Conservation (phyloP, 35 echinoderm and acorn worm genomes). For the Acanthaster planci region DNA sequence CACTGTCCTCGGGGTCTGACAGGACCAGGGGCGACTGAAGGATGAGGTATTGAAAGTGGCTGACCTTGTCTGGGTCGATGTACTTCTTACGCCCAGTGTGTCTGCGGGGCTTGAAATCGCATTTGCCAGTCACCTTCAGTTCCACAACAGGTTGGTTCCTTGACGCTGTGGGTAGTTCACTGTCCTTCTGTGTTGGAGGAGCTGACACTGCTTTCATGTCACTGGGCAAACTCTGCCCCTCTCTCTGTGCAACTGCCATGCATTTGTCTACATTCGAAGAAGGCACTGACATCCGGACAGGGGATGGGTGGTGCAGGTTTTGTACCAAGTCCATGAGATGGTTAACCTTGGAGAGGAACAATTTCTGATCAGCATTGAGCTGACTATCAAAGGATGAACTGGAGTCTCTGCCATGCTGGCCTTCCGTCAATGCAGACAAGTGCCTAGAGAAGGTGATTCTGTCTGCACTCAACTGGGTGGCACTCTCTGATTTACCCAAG, state of each 20-base stretch:
- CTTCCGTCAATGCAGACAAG: background rate
- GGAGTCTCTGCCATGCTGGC: background rate
- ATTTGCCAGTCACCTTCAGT: background rate
- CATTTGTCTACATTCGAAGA: background rate
- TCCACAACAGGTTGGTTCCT: background rate
- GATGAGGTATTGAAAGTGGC: slow-evolving; percentile 48
- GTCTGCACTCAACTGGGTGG: background rate
- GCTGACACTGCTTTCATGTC: background rate
- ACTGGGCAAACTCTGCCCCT: background rate
- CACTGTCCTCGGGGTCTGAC: slow-evolving; percentile 45
- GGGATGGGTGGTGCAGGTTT: background rate
- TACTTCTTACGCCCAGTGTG: background rate
- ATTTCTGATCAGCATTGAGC: slow-evolving; percentile 6
- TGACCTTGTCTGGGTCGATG: slow-evolving; percentile 44
- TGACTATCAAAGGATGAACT: background rate
- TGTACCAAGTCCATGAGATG: background rate
- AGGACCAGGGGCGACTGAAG: slow-evolving; percentile 49
- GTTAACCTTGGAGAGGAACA: background rate
- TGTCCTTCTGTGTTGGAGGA: background rate
- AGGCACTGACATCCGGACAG: background rate
- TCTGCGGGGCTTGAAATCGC: background rate
- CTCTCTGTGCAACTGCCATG: background rate
- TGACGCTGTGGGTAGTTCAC: background rate
- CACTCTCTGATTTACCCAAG: background rate
- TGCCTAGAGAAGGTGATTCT: background rate